Conservation (phyloP, 2,113 vertebrate genomes). For the Mola mola region DNA sequence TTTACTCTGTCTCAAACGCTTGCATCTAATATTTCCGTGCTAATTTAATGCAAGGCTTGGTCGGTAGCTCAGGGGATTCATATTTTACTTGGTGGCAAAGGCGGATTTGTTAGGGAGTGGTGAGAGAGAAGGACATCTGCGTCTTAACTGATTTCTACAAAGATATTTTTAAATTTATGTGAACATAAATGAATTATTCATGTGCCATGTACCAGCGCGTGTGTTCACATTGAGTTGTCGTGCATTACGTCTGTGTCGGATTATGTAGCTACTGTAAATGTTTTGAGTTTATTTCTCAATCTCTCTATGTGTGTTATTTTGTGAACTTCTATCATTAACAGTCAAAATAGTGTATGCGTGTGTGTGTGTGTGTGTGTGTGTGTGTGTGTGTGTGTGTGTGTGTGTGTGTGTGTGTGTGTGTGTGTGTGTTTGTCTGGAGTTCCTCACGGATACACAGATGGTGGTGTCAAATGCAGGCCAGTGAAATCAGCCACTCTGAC, state of each 20-base stretch:
- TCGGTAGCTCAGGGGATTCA: slow-evolving; percentile 4
- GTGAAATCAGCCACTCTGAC: slow-evolving; percentile 36
- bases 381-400: slow-evolving; percentile 26
- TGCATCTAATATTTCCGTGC: slow-evolving; percentile 43
- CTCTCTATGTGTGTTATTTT: slow-evolving; percentile 23
- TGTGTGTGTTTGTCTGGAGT: slow-evolving; percentile 18
- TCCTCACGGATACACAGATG: slow-evolving; percentile 52
- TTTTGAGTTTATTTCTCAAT: background rate
- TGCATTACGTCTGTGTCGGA: slow-evolving; percentile 7
- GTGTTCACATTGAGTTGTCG: background rate
- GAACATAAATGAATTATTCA: slow-evolving; percentile 41
- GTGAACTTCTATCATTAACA: background rate
- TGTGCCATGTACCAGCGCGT: background rate
- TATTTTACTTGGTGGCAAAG: slow-evolving; percentile 18
- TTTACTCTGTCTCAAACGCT: slow-evolving; percentile 35
- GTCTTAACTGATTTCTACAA: slow-evolving; percentile 39
- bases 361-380: slow-evolving; percentile 11
- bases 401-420: slow-evolving; percentile 18
- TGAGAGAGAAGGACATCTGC: slow-evolving; percentile 32
- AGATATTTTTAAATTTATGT: slow-evolving; percentile 48
- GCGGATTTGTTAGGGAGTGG: slow-evolving; percentile 28
- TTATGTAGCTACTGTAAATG: background rate
- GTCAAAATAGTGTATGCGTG: background rate
- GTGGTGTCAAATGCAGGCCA: slow-evolving; percentile 43
- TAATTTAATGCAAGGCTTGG: slow-evolving; percentile 19